Percentiles rank a stretch among this genome's conserved stretches.
Evolutionary conservation across 1,140 invertebrate species (phyloP).

Genomic region (Brachionus plicatilis): DNA sequence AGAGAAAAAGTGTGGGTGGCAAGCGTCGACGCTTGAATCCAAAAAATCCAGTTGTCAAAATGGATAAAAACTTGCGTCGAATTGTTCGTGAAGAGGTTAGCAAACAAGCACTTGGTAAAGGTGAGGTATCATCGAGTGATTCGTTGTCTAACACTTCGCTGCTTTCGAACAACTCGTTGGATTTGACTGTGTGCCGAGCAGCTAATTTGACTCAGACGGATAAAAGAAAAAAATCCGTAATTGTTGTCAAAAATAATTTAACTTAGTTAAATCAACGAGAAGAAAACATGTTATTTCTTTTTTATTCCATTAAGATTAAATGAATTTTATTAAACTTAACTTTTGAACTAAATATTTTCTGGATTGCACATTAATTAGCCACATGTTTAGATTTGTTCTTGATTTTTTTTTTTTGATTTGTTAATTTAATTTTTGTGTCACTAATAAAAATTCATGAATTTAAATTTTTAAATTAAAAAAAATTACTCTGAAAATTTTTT

Average conservation of each 20-base stretch:
- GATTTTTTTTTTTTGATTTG: neutral
- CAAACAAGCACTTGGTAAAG: neutral
- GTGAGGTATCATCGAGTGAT: neutral
- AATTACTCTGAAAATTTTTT: neutral
- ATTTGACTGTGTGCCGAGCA: constrained; percentile 10
- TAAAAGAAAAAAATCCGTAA: neutral
- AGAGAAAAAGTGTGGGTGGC: neutral
- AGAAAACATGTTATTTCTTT: neutral
- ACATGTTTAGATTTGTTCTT: neutral
- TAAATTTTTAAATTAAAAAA: neutral
- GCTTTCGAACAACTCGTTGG: neutral
- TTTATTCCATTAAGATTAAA: neutral
- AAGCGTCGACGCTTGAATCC: neutral
- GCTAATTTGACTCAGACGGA: neutral
- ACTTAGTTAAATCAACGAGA: neutral
- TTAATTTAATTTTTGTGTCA: neutral
- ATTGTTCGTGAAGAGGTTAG: neutral
- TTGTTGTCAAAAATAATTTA: neutral
- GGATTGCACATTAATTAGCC: neutral
- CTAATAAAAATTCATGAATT: neutral
- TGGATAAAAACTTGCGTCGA: neutral
- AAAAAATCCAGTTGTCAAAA: neutral
- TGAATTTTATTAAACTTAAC: neutral
- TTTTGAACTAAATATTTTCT: neutral
- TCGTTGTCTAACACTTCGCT: neutral